phyloP scores from a whole-genome alignment of 2,797 vertebrate species.

The Pagetopsis macropterus region DNA sequence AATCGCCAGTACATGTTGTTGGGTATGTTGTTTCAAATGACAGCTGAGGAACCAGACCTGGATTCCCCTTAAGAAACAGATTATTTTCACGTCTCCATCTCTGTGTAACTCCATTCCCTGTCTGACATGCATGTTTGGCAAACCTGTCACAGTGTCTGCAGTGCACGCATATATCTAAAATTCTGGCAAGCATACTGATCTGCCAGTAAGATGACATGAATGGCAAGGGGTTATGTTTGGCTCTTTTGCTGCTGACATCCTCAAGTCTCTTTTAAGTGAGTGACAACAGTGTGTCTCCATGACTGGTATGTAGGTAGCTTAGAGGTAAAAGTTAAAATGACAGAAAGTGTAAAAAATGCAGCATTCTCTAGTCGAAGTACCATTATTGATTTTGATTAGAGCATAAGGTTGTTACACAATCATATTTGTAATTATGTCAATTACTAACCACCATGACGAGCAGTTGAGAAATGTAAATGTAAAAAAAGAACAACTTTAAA shows the following conservation, averaged over 20 bases:
- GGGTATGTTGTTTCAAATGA: constrained; percentile 29
- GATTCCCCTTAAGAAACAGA: constrained; percentile 25
- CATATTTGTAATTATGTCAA: not conserved
- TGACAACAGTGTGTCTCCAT: constrained; percentile 29
- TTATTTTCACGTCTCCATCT: constrained; percentile 14
- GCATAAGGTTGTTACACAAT: not conserved
- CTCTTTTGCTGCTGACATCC: constrained; percentile 63
- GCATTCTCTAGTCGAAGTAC: not conserved
- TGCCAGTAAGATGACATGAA: constrained; percentile 73
- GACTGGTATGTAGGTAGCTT: constrained; percentile 16
- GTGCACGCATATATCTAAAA: constrained; percentile 59
- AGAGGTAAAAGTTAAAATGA: not conserved
- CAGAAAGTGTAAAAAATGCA: not conserved
- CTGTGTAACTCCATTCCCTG: constrained; percentile 48
- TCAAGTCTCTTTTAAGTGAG: constrained; percentile 55
- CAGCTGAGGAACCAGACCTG: constrained; percentile 38
- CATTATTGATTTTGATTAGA: constrained; percentile 1
- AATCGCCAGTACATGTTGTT: constrained; percentile 9
- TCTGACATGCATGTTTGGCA: constrained; percentile 64
- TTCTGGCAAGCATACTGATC: constrained; percentile 64
- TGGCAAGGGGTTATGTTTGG: constrained; percentile 62
- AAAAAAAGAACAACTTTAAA: not conserved
- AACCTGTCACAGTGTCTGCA: constrained; percentile 60
- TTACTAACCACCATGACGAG: no score
- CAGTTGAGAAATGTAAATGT: not conserved